Conservation (phyloP, 1,140 invertebrate genomes). For the Danaus plexippus region DNA sequence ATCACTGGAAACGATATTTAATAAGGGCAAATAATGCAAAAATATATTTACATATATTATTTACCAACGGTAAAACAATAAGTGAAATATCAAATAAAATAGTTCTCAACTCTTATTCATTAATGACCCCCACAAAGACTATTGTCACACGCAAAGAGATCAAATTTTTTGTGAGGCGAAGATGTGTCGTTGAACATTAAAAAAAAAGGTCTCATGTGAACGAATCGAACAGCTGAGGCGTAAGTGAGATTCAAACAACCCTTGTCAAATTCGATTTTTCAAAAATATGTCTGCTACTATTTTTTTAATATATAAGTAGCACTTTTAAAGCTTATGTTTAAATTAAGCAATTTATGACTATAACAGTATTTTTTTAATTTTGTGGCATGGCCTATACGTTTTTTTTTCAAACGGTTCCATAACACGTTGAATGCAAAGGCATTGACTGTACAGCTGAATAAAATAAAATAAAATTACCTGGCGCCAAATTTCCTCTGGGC, state of each 20-base stretch:
- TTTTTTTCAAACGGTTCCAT: no score
- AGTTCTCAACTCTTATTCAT: no score
- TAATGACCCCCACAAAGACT: slow-evolving; percentile 22
- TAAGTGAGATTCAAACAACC: slow-evolving; percentile 6
- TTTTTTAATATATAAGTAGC: background rate
- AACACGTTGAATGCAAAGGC: slow-evolving; percentile 1
- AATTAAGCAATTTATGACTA: background rate
- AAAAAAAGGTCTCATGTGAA: slow-evolving; percentile 26
- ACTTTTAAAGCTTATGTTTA: slow-evolving; percentile 5
- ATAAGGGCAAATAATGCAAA: no score
- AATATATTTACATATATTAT: no score
- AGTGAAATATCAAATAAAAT: no score
- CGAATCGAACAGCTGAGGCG: slow-evolving; percentile 19
- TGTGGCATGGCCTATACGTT: background rate
- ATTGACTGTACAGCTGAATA: background rate
- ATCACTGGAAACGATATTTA: background rate
- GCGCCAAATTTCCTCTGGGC: slow-evolving; percentile 88
- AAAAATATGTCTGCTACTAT: no score
- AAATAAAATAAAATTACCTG: slow-evolving; percentile 72
- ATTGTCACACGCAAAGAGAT: slow-evolving; percentile 29
- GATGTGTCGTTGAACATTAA: slow-evolving; percentile 14
- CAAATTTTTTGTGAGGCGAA: slow-evolving; percentile 21
- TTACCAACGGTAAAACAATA: no score
- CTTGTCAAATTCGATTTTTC: no score
- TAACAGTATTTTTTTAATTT: background rate